phyloP scores from a whole-genome alignment of 2,888 invertebrate species.

The Drosophila anceps region DNA sequence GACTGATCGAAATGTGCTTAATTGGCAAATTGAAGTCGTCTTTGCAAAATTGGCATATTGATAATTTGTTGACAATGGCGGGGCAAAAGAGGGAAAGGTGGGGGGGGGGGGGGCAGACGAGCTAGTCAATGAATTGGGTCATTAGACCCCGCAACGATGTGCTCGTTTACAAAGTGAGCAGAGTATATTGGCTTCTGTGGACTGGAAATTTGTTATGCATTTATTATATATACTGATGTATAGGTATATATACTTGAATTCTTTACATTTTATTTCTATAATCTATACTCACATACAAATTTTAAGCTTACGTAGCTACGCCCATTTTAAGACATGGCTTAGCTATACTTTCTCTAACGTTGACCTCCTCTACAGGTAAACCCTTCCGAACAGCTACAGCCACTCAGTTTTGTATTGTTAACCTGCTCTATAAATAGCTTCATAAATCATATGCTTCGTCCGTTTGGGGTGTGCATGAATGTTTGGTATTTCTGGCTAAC shows the following conservation, averaged over 20 bases:
- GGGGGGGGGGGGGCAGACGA: neutral
- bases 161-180: neutral
- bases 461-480: neutral
- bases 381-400: neutral
- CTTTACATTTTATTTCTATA: neutral
- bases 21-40: constrained; percentile 63
- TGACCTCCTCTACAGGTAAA: neutral
- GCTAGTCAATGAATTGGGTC: constrained; percentile 49
- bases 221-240: too few species aligned
- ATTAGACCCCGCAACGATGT: constrained; percentile 37
- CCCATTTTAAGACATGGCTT: neutral
- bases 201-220: too few species aligned
- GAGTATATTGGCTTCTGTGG: neutral
- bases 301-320: neutral
- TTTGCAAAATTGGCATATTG: constrained; percentile 32
- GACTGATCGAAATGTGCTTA: constrained; percentile 48
- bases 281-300: neutral
- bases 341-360: neutral
- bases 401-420: neutral
- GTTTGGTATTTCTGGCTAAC: neutral
- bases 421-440: neutral
- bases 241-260: neutral
- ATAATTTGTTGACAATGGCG: constrained; percentile 24
- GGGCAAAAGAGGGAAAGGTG: neutral
- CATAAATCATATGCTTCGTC: neutral